Evolutionary conservation across 2,113 vertebrate species (phyloP).

Genomic region (Brachirus orientalis): DNA sequence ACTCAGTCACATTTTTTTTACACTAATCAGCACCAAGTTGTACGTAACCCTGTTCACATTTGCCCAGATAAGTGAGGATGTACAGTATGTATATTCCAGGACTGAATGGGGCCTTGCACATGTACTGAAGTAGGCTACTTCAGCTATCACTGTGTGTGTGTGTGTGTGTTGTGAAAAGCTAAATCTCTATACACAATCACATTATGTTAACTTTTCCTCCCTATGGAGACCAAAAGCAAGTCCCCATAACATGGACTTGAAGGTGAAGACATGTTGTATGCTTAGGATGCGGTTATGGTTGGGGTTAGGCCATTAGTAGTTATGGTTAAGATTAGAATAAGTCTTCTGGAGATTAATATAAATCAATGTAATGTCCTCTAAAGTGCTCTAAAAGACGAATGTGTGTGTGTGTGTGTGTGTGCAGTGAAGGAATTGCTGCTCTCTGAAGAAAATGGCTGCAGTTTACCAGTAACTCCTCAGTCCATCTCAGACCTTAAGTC

Average conservation of each 20-base stretch:
- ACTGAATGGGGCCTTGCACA: too few species aligned
- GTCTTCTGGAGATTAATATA: background rate
- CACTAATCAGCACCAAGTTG: too few species aligned
- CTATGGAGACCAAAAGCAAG: background rate
- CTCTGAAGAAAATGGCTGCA: slow-evolving; percentile 92
- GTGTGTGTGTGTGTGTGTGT: slow-evolving; percentile 7
- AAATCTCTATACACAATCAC: too few species aligned
- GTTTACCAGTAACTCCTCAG: slow-evolving; percentile 93
- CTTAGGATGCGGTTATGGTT: background rate
- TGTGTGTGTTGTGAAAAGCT: too few species aligned
- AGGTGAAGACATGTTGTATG: background rate
- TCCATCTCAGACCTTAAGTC: slow-evolving; percentile 98
- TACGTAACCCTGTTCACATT: too few species aligned
- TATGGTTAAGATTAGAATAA: background rate
- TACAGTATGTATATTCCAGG: too few species aligned
- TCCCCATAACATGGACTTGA: background rate
- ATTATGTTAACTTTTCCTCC: too few species aligned
- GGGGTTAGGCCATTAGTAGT: background rate
- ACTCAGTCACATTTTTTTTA: too few species aligned
- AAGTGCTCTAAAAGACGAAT: too few species aligned
- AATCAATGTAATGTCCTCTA: background rate
- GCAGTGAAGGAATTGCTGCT: slow-evolving; percentile 93
- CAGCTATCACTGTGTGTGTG: too few species aligned
- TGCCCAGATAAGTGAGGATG: too few species aligned
- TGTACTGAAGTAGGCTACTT: too few species aligned